Evolutionary conservation across 2,797 vertebrate genomes (phyloP).

Genomic region (Craterocephalus amniculus): DNA sequence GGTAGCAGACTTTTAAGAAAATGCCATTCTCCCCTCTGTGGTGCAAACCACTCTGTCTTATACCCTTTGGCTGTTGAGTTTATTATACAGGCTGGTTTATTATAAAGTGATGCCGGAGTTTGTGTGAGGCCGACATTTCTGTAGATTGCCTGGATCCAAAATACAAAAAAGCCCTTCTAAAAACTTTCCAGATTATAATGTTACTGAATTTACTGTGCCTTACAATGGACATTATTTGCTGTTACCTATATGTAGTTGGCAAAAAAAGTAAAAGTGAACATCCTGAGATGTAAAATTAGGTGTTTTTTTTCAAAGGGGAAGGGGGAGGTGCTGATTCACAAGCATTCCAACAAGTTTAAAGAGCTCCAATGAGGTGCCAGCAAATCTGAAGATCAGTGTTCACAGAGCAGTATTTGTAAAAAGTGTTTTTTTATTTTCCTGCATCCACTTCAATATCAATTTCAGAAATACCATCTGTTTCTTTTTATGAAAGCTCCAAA

Average conservation of each 20-base stretch:
- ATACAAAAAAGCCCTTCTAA: conserved; percentile 24
- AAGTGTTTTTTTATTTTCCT: background rate
- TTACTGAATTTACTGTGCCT: conserved; percentile 25
- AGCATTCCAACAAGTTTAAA: background rate
- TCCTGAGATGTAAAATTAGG: conserved; percentile 4
- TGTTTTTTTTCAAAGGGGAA: background rate
- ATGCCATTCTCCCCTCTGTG: conserved; percentile 39
- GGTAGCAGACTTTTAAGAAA: conserved; percentile 29
- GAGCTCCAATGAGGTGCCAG: background rate
- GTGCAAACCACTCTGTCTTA: conserved; percentile 49
- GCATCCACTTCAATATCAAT: background rate
- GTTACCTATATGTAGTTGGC: conserved; percentile 9
- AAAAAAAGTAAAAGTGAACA: conserved; percentile 17
- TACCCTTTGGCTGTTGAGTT: conserved; percentile 41
- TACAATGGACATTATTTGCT: conserved; percentile 7
- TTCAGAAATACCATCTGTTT: background rate
- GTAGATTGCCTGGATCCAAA: conserved; percentile 39
- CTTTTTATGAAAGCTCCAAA: background rate
- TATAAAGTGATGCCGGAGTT: conserved; percentile 43
- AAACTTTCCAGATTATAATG: conserved; percentile 29
- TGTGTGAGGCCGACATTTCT: conserved; percentile 37
- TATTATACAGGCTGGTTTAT: conserved; percentile 53
- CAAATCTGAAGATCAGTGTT: conserved; percentile 1
- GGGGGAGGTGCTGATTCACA: background rate
- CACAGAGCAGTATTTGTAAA: background rate